Conservation (phyloP, 2,113 vertebrate genomes). For the Melanerpes formicivorus region DNA sequence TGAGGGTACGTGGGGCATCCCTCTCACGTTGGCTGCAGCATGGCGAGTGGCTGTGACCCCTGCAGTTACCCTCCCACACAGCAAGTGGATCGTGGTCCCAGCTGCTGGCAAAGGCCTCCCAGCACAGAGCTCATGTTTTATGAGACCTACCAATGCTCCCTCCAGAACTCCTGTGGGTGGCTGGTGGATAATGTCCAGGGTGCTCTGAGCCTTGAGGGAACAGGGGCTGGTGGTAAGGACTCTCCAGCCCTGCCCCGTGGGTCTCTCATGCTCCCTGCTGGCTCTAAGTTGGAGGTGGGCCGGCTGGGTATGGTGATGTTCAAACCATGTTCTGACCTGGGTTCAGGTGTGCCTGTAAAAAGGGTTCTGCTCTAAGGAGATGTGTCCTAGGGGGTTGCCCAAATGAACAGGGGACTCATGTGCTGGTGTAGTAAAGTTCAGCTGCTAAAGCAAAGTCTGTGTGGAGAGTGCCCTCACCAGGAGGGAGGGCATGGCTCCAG, state of each 20-base stretch:
- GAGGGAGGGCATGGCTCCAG: neutral
- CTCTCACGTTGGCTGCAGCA: neutral
- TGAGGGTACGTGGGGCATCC: neutral
- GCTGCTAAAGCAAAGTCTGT: neutral
- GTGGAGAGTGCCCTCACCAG: neutral
- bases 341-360: neutral
- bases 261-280: neutral
- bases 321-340: neutral
- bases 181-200: neutral
- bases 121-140: fast-evolving
- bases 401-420: fast-evolving
- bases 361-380: neutral
- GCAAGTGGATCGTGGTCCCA: neutral
- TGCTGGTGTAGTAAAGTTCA: neutral
- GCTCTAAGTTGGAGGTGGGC: neutral
- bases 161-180: neutral
- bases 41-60: neutral
- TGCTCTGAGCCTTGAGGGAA: neutral
- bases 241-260: neutral
- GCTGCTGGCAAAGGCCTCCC: neutral
- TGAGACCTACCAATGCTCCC: neutral
- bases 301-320: neutral
- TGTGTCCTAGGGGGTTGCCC: neutral
- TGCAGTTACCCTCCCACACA: neutral
- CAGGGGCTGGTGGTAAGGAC: neutral